phyloP scores from a whole-genome alignment of 2,888 invertebrate species.

The Drosophila meridionalis region DNA sequence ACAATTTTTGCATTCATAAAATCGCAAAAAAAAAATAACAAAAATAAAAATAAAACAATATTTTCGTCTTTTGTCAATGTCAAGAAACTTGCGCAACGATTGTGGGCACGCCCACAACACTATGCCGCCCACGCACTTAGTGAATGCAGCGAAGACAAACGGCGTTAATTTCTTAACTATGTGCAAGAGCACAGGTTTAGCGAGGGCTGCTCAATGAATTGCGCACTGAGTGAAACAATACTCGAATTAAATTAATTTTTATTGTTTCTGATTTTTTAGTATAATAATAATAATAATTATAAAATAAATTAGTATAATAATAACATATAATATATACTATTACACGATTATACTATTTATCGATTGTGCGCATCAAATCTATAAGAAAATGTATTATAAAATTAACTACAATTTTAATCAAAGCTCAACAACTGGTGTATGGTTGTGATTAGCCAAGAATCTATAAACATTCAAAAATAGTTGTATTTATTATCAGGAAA shows the following conservation, averaged over 20 bases:
- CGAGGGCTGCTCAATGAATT: constrained; percentile 25
- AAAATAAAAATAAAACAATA: not conserved
- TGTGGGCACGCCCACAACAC: constrained; percentile 12
- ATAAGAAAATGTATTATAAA: not conserved
- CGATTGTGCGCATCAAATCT: not conserved
- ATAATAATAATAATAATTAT: too few species aligned
- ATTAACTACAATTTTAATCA: not conserved
- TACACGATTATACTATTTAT: too few species aligned
- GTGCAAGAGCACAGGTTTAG: constrained; percentile 20
- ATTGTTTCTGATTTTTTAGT: not conserved
- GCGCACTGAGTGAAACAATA: not conserved
- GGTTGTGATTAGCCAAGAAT: not conserved
- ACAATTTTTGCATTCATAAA: constrained; percentile 19
- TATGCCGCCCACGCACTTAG: not conserved
- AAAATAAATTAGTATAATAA: too few species aligned
- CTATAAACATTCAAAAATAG: not conserved
- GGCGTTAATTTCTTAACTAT: constrained; percentile 69
- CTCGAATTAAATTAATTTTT: not conserved
- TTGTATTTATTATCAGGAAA: constrained; percentile 1
- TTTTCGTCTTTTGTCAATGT: constrained; percentile 11
- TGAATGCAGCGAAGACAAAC: constrained; percentile 54
- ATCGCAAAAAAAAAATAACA: constrained; percentile 4
- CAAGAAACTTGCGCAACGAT: constrained; percentile 29
- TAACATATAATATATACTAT: not conserved
- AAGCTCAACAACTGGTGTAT: not conserved